Percentiles rank a stretch among this genome's conserved stretches.
phyloP scores from a whole-genome alignment of 2,888 invertebrate species.

The Pycnomerus fuliginosus region DNA sequence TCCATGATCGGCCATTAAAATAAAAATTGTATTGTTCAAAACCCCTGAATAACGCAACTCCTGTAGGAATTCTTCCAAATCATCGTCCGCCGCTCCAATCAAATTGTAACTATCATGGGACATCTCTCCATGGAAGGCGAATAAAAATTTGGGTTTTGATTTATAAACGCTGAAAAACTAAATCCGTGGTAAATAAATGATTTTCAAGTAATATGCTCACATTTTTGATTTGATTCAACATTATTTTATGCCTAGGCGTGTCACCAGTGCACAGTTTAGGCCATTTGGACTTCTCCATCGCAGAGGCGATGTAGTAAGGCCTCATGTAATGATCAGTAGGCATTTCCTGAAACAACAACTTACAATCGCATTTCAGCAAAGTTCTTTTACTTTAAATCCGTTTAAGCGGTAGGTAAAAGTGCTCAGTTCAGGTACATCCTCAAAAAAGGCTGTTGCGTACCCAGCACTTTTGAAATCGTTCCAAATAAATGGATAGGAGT shows the following conservation, averaged over 20 bases:
- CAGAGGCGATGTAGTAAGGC: slow-evolving; percentile 72
- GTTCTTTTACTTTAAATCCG: no score
- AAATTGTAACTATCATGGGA: slow-evolving; percentile 84
- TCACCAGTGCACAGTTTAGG: slow-evolving; percentile 69
- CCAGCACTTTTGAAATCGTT: slow-evolving; percentile 70
- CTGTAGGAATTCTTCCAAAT: slow-evolving; percentile 66
- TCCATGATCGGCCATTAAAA: slow-evolving; percentile 94
- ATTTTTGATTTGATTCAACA: slow-evolving; percentile 66
- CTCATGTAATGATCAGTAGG: slow-evolving; percentile 92
- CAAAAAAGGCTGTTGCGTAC: slow-evolving; percentile 79
- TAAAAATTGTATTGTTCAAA: slow-evolving; percentile 77
- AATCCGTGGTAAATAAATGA: not conserved
- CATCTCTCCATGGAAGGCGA: slow-evolving; percentile 86
- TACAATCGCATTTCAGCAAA: no score
- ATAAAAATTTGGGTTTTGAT: slow-evolving; percentile 73
- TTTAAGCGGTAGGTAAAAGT: slow-evolving; percentile 89
- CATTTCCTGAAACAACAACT: slow-evolving; percentile 51
- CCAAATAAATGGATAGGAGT: slow-evolving; percentile 86
- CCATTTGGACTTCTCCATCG: slow-evolving; percentile 57
- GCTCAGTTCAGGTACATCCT: slow-evolving; percentile 81
- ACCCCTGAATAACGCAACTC: slow-evolving; percentile 61
- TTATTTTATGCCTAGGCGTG: slow-evolving; percentile 66
- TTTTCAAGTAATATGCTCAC: slow-evolving; percentile 55
- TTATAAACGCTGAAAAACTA: slow-evolving; percentile 64
- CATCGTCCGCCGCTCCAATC: slow-evolving; percentile 75